phyloP scores from a whole-genome alignment of 2,113 vertebrate genomes.

The Scomber scombrus region DNA sequence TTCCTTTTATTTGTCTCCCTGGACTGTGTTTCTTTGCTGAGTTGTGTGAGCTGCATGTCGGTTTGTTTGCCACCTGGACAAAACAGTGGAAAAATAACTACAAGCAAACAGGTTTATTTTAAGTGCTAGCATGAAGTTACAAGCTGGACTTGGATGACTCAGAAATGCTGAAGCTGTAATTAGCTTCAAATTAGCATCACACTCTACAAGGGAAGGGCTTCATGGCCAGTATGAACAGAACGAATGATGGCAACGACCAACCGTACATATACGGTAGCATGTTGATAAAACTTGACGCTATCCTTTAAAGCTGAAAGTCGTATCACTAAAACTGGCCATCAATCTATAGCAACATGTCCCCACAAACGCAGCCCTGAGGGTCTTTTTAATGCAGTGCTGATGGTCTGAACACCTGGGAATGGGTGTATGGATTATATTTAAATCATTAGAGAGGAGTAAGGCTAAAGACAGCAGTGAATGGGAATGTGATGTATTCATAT shows the following conservation, averaged over 20 bases:
- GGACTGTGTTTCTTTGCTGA: too few species aligned
- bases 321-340: too few species aligned
- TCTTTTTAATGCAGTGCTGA: background rate
- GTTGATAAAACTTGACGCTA: too few species aligned
- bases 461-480: slow-evolving; percentile 35
- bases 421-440: background rate
- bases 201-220: background rate
- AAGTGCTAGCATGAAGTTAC: background rate
- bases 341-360: background rate
- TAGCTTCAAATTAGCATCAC: too few species aligned
- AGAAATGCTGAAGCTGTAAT: background rate
- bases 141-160: background rate
- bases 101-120: too few species aligned
- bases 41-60: too few species aligned
- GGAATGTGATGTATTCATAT: slow-evolving; percentile 60
- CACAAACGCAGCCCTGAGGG: background rate
- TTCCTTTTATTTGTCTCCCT: too few species aligned
- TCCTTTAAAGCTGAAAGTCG: too few species aligned
- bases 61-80: too few species aligned
- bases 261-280: too few species aligned
- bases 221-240: background rate
- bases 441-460: background rate
- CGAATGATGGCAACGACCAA: too few species aligned
- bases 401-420: slow-evolving; percentile 11
- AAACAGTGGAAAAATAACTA: too few species aligned